phyloP scores from a whole-genome alignment of 2,888 invertebrate species.

The Agrotis segetum region DNA sequence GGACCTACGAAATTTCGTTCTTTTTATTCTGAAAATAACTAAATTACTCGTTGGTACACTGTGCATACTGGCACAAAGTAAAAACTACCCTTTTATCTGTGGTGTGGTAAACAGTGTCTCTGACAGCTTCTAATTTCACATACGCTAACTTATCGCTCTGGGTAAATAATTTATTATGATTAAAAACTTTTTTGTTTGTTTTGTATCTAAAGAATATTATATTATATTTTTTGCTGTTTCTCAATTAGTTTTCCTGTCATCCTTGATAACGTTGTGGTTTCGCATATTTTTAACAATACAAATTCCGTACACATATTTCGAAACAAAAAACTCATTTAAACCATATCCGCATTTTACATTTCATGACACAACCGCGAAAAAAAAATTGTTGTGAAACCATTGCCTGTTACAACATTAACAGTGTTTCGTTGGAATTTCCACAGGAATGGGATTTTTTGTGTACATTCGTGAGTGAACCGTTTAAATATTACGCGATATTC shows the following conservation, averaged over 20 bases:
- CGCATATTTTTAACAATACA: conserved; percentile 7
- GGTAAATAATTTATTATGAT: conserved; percentile 29
- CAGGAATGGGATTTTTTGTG: conserved; percentile 56
- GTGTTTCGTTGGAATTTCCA: conserved; percentile 58
- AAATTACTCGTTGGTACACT: conserved; percentile 29
- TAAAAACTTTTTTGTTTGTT: conserved; percentile 12
- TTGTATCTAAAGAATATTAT: neutral
- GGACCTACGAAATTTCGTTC: conserved; percentile 1
- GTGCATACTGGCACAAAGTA: conserved; percentile 38
- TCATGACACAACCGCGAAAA: conserved; percentile 51
- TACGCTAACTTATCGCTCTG: conserved; percentile 33
- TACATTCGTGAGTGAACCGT: conserved; percentile 65
- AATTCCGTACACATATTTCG: conserved; percentile 15
- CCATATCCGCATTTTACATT: conserved; percentile 42
- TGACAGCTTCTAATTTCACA: conserved; percentile 52
- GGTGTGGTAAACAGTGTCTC: conserved; percentile 32
- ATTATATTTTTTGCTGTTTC: neutral
- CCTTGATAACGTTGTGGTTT: conserved; percentile 12
- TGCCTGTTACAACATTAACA: conserved; percentile 55
- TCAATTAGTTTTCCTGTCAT: conserved; percentile 34
- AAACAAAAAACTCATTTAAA: conserved; percentile 26
- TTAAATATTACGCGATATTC: conserved; percentile 75
- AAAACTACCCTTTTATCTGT: conserved; percentile 49
- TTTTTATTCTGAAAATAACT: conserved; percentile 23
- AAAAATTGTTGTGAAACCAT: conserved; percentile 58